Evolutionary conservation across 1,140 invertebrate species (phyloP).

Genomic region (Tachypleus tridentatus): DNA sequence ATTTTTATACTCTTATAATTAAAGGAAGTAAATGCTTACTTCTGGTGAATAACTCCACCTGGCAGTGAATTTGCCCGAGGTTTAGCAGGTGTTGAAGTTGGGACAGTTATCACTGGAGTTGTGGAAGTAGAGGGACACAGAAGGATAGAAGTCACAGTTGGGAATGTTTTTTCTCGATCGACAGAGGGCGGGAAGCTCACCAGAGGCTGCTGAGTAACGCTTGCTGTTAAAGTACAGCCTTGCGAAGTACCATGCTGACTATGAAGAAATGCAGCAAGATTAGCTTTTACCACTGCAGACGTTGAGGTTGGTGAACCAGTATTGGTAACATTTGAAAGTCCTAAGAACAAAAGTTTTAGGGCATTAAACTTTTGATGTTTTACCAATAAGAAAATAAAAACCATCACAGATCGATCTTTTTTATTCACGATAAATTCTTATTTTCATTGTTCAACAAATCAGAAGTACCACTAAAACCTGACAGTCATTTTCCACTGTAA

Average conservation of each 20-base stretch:
- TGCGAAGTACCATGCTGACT: slow-evolving; percentile 4
- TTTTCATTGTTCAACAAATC: no score
- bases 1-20: background rate
- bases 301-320: slow-evolving; percentile 21
- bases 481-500: no score
- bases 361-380: no score
- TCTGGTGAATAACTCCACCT: slow-evolving; percentile 12
- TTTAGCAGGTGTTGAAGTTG: slow-evolving; percentile 29
- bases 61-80: slow-evolving; percentile 14
- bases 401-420: no score
- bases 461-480: no score
- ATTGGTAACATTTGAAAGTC: background rate
- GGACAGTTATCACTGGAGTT: slow-evolving; percentile 36
- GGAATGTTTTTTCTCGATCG: background rate
- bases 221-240: background rate
- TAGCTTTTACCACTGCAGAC: slow-evolving; percentile 29
- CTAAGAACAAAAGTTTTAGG: no score
- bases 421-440: no score
- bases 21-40: background rate
- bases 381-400: no score
- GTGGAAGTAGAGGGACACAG: slow-evolving; percentile 31
- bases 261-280: slow-evolving; percentile 18
- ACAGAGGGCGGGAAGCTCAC: background rate
- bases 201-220: background rate
- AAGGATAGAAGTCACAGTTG: background rate